Conservation (phyloP, 2,113 vertebrate genomes). For the Oreotrochilus melanogaster region DNA sequence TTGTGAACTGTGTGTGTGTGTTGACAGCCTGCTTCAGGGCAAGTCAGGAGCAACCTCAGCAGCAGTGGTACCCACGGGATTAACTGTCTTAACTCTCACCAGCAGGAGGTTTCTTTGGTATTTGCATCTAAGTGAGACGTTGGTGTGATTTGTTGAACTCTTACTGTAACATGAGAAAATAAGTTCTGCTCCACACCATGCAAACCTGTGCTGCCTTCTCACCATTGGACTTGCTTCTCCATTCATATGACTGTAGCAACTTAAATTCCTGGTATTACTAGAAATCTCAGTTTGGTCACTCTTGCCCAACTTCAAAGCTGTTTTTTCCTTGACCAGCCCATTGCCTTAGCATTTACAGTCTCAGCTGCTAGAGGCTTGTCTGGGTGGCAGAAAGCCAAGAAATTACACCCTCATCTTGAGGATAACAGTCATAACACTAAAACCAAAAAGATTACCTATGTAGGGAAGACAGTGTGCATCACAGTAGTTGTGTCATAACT, state of each 20-base stretch:
- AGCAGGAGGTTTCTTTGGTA: background rate
- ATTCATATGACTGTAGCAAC: background rate
- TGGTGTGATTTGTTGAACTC: background rate
- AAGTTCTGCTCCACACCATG: background rate
- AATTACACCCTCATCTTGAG: conserved; percentile 31
- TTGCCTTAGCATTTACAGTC: background rate
- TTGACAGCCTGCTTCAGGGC: background rate
- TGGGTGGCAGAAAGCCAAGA: conserved; percentile 54
- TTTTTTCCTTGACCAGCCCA: conserved; percentile 9
- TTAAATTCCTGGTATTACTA: conserved; percentile 17
- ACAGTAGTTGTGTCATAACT: conserved; percentile 7
- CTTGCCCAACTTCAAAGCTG: conserved; percentile 37
- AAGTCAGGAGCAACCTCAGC: background rate
- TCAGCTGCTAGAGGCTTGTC: background rate
- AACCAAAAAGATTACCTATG: background rate
- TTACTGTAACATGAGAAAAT: background rate
- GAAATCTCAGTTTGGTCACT: conserved; percentile 32
- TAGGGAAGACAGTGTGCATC: background rate
- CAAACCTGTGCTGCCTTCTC: background rate
- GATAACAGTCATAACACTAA: background rate
- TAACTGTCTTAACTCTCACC: background rate
- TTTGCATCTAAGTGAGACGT: background rate
- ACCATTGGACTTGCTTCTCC: background rate
- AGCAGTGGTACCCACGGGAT: background rate
- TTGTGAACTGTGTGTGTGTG: background rate